These are phyloP conservation scores for Cheiracanthium punctorium DNA, from an alignment of 2,888 invertebrate species.

Conservation along the genomic window DNA sequence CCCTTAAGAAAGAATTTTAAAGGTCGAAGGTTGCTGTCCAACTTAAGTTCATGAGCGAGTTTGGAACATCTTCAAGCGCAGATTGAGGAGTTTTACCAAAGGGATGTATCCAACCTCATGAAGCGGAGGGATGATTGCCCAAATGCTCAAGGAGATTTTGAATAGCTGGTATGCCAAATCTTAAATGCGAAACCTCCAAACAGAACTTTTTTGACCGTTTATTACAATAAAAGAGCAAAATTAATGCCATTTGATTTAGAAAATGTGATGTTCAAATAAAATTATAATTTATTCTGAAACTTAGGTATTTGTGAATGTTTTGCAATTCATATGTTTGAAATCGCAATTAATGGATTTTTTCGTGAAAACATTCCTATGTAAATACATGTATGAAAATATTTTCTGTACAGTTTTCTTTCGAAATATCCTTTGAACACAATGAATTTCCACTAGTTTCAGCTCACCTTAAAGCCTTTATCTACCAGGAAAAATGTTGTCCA, in stretches of 20 bases:
- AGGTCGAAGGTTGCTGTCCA: neutral
- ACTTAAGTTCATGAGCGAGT: neutral
- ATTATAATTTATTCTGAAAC: too few relatives aligned
- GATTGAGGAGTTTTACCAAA: neutral
- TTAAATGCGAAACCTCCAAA: neutral
- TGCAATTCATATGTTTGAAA: too few relatives aligned
- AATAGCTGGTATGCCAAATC: neutral
- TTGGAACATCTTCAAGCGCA: neutral
- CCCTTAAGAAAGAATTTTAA: neutral
- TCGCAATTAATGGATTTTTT: too few relatives aligned
- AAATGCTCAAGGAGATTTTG: conserved; percentile 9
- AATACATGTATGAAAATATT: too few relatives aligned
- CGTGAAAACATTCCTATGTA: too few relatives aligned
- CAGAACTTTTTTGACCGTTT: neutral
- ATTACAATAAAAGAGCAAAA: too few relatives aligned
- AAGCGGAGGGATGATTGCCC: conserved; percentile 5
- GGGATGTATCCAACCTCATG: neutral
- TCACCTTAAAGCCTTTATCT: conserved; percentile 9
- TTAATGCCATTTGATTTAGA: too few relatives aligned
- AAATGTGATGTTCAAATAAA: too few relatives aligned
- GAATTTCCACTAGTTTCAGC: too few relatives aligned
- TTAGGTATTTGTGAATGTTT: too few relatives aligned
- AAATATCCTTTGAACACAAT: too few relatives aligned
- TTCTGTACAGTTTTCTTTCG: too few relatives aligned
- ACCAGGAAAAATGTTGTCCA: neutral